These are phyloP conservation scores for Gandaritis pyraliata DNA, from an alignment of 2,888 invertebrate genomes.

Conservation along the genomic window DNA sequence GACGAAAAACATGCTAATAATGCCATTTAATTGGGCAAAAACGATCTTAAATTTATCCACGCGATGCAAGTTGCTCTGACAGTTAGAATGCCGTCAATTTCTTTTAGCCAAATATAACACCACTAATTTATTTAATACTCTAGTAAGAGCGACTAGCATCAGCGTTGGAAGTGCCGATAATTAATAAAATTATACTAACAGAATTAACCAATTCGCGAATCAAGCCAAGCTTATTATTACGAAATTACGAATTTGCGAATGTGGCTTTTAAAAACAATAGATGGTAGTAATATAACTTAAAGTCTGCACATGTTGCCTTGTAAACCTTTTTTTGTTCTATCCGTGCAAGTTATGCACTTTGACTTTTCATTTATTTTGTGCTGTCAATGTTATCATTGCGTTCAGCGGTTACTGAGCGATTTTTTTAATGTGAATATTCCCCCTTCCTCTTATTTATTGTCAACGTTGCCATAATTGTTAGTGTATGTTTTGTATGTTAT, in stretches of 20 bases:
- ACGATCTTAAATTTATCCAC: slow-evolving; percentile 43
- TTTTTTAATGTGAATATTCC: slow-evolving; percentile 75
- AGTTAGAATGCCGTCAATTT: slow-evolving; percentile 12
- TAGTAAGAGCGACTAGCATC: slow-evolving; percentile 56
- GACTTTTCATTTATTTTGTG: slow-evolving; percentile 71
- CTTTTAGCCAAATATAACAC: slow-evolving; percentile 14
- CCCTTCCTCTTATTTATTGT: slow-evolving; percentile 79
- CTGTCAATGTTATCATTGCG: slow-evolving; percentile 66
- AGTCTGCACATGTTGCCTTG: slow-evolving; percentile 85
- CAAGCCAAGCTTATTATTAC: slow-evolving; percentile 75
- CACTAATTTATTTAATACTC: slow-evolving; percentile 38
- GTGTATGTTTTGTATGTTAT: slow-evolving; percentile 79
- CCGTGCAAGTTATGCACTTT: slow-evolving; percentile 69
- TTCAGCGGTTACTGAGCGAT: slow-evolving; percentile 46
- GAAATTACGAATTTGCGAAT: slow-evolving; percentile 67
- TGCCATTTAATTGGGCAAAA: slow-evolving; percentile 28
- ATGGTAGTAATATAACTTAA: slow-evolving; percentile 79
- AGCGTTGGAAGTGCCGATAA: slow-evolving; percentile 60
- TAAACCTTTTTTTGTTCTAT: slow-evolving; percentile 75
- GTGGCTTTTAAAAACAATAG: slow-evolving; percentile 78
- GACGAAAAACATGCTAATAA: slow-evolving; percentile 52
- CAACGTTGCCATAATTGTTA: slow-evolving; percentile 84
- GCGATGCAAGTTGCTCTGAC: slow-evolving; percentile 61
- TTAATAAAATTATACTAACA: slow-evolving; percentile 72
- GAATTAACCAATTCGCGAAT: slow-evolving; percentile 78